These are phyloP conservation scores for Pholis gunnellus DNA, from an alignment of 2,113 vertebrate species.

Conservation along the genomic window DNA sequence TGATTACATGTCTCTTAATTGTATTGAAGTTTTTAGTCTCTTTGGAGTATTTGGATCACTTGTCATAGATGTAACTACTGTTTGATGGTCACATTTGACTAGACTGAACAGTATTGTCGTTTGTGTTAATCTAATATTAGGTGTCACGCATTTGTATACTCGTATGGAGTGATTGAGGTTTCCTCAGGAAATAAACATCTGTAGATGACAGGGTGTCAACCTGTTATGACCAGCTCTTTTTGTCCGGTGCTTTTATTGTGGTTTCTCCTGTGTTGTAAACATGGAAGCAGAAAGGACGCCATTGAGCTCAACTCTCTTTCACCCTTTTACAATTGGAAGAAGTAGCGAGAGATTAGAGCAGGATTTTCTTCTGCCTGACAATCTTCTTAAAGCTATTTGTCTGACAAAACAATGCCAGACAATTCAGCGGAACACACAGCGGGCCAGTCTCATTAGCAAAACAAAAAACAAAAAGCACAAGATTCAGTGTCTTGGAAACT, in stretches of 20 bases:
- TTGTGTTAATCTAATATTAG: slow-evolving; percentile 14
- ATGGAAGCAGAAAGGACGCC: slow-evolving; percentile 49
- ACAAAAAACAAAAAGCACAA: slow-evolving; percentile 52
- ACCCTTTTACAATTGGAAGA: slow-evolving; percentile 35
- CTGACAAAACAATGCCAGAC: slow-evolving; percentile 42
- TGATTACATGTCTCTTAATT: slow-evolving; percentile 23
- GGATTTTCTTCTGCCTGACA: slow-evolving; percentile 31
- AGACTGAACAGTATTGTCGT: slow-evolving; percentile 24
- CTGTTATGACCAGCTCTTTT: slow-evolving; percentile 26
- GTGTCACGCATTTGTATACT: slow-evolving; percentile 35
- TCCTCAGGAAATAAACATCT: slow-evolving; percentile 61
- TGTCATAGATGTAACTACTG: slow-evolving; percentile 19
- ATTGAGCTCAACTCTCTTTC: slow-evolving; percentile 20
- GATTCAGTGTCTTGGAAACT: slow-evolving; percentile 62
- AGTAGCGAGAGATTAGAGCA: slow-evolving; percentile 8
- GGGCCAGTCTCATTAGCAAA: slow-evolving; percentile 66
- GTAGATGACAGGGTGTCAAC: background rate
- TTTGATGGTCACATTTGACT: slow-evolving; percentile 24
- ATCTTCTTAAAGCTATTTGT: slow-evolving; percentile 38
- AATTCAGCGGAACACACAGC: slow-evolving; percentile 34
- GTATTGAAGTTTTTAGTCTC: slow-evolving; percentile 29
- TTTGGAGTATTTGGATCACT: slow-evolving; percentile 33
- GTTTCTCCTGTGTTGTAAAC: slow-evolving; percentile 48
- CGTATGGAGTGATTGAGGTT: background rate
- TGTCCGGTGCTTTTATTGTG: slow-evolving; percentile 20